Evolutionary conservation across 2,113 vertebrate genomes (phyloP), one percentile per base, ranked within the genome.

Genomic region (Syrmaticus mikado): DNA sequence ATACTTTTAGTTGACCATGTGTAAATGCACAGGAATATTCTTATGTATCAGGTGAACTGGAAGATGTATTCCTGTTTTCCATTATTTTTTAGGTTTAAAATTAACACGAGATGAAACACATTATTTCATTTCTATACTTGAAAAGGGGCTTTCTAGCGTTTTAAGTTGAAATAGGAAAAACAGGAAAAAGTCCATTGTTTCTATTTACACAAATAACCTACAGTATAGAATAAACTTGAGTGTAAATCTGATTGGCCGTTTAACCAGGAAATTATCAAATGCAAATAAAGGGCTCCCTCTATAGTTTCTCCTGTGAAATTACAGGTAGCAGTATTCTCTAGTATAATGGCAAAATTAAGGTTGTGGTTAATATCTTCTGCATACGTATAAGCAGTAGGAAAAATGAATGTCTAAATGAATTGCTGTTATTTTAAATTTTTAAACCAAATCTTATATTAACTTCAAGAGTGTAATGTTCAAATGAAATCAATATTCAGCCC

Each of bases 271-370:
- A 58, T 21, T 60, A 67, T 40, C 32, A 82, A 86, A 83, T 71
- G 66, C 75, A 68, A 52, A 61, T 79, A 73, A 90, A 91, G 73
- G 62, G 85, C 91, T 95, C 94, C 92, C 82, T 96, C 93, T 96
- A 25, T 82, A 81, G 95, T 38, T 87, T 27, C 1, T 82, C 28
- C 38, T 48, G 2, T 50, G 62, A 65, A 91, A 85, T 70, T 86
- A 58, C 90, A 95, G 41, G 61, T 24, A 46, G 25, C 9, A 50
- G 32, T 18, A 2, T 40, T 45, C 6, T 7, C 19, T 30, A 24
- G 9, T 28, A 61, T 83, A 88, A 70, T 17, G 27, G 20, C 22
- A 61, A 68, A 92, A 27, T 52, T 8, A 46, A 11, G 32, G 13
- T 80, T 80, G 11, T 80, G 27, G 4, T 21, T 36, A 32, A 40